Percentiles rank a stretch among this genome's conserved stretches.
Evolutionary conservation across 1,140 invertebrate genomes (phyloP).

Genomic region (Arctopsyche grandis): DNA sequence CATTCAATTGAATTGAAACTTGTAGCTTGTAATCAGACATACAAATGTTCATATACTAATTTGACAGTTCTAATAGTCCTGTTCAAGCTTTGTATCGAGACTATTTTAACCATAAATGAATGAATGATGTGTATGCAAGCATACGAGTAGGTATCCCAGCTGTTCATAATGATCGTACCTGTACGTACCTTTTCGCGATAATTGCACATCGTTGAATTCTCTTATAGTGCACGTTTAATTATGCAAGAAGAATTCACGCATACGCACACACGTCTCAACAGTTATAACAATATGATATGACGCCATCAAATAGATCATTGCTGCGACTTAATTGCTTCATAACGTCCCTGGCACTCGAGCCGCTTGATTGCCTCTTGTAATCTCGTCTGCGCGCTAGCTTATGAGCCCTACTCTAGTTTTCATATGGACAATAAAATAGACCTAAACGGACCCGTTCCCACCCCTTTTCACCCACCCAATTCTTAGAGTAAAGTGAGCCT

Average conservation of each 20-base stretch:
- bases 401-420: constrained; percentile 19
- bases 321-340: constrained; percentile 16
- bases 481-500: no score
- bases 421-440: constrained; percentile 29
- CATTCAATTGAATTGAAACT: background rate
- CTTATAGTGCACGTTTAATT: background rate
- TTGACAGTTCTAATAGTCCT: no score
- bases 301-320: constrained; percentile 30
- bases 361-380: constrained; percentile 28
- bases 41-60: no score
- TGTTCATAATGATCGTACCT: no score
- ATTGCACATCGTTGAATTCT: no score
- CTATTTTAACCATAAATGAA: no score
- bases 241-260: background rate
- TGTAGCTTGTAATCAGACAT: no score
- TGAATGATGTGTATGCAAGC: no score
- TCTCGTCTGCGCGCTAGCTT: constrained; percentile 13
- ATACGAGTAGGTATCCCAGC: no score
- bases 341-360: constrained; percentile 19
- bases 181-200: no score
- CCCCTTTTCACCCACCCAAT: background rate
- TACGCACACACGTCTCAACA: background rate
- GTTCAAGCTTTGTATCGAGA: no score
- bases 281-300: background rate
- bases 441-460: background rate